A percentile compares a stretch with the other conserved stretches of the same genome.
Evolutionary conservation across 1,140 invertebrate genomes (phyloP).

Genomic region (Trachymyrmex septentrionalis): DNA sequence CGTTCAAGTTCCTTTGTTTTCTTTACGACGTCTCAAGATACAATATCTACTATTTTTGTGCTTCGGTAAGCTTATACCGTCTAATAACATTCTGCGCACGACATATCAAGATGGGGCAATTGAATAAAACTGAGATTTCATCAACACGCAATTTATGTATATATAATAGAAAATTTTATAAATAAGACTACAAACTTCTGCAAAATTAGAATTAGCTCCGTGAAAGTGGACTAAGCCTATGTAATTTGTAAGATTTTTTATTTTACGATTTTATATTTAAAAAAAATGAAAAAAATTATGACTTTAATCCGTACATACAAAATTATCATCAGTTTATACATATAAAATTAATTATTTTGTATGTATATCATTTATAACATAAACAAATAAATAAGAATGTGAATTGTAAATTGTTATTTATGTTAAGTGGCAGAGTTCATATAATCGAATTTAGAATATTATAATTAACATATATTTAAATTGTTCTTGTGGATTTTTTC

Average conservation of each 20-base stretch:
- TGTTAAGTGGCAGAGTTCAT: no score
- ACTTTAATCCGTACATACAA: background rate
- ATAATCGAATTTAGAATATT: background rate
- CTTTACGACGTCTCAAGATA: background rate
- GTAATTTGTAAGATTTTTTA: background rate
- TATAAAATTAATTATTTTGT: background rate
- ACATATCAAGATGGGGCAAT: background rate
- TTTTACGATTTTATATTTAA: background rate
- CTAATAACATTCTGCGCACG: background rate
- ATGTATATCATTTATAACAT: background rate
- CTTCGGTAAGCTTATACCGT: background rate
- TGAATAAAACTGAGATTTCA: background rate
- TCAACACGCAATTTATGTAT: background rate
- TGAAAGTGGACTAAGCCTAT: background rate
- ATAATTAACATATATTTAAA: background rate
- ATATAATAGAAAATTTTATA: background rate
- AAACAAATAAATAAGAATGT: background rate
- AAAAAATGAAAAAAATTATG: background rate
- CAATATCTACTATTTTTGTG: slow-evolving; percentile 1
- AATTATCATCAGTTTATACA: background rate
- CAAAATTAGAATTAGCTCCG: background rate
- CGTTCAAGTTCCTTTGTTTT: background rate
- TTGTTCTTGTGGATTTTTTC: background rate
- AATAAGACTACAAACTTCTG: background rate
- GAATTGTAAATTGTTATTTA: background rate